A percentile compares a stretch with the other conserved stretches of the same genome.
phyloP scores from a whole-genome alignment of 2,888 invertebrate species.

The Cryptocheilus praepositus region DNA sequence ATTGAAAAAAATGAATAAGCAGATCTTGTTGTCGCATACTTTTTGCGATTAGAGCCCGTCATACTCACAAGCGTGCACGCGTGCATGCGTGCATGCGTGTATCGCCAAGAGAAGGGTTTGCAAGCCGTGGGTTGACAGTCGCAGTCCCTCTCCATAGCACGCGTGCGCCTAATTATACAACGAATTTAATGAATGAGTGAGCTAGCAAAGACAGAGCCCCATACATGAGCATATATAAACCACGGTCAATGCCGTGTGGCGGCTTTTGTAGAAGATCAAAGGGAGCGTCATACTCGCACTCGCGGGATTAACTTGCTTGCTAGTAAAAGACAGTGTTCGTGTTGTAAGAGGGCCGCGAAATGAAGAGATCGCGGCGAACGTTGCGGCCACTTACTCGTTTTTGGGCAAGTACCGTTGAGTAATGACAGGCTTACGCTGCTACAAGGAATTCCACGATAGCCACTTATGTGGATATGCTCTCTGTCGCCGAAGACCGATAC shows the following conservation, averaged over 20 bases:
- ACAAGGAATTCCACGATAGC: too few relatives aligned
- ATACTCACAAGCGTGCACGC: too few relatives aligned
- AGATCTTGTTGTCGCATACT: too few relatives aligned
- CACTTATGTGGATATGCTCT: slow-evolving; percentile 4
- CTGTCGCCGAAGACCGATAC: neutral
- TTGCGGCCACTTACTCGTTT: slow-evolving; percentile 23
- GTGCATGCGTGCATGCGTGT: neutral
- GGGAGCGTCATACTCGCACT: slow-evolving; percentile 60
- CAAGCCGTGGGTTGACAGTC: slow-evolving; percentile 36
- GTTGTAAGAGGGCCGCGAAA: too few relatives aligned
- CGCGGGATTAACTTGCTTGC: slow-evolving; percentile 43
- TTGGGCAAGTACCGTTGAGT: neutral
- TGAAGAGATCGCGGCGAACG: too few relatives aligned
- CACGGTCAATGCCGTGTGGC: slow-evolving; percentile 74
- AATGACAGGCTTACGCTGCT: neutral
- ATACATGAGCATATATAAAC: slow-evolving; percentile 71
- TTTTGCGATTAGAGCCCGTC: too few relatives aligned
- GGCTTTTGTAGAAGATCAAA: slow-evolving; percentile 72
- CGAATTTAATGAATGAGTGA: slow-evolving; percentile 74
- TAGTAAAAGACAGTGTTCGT: slow-evolving; percentile 13
- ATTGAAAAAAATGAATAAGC: too few relatives aligned
- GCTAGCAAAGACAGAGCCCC: slow-evolving; percentile 71
- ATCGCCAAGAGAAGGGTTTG: neutral
- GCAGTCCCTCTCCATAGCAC: slow-evolving; percentile 28
- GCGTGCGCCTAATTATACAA: slow-evolving; percentile 72